Evolutionary conservation across 2,888 invertebrate species (phyloP).

Genomic region (Shargacucullia verbasci): DNA sequence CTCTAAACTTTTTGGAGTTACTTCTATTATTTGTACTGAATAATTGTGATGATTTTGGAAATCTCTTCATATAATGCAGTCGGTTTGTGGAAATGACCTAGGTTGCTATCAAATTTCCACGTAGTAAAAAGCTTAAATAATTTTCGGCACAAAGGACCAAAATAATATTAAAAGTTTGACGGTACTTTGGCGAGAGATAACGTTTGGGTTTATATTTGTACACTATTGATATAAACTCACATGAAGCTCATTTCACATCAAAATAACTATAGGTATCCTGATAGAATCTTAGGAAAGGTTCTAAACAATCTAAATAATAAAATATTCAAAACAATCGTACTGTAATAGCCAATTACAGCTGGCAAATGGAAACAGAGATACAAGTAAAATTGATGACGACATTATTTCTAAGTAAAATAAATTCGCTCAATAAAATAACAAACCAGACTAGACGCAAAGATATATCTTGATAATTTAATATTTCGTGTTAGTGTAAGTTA

Average conservation of each 20-base stretch:
- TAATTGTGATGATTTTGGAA: conserved; percentile 1
- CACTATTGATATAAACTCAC: no score
- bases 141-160: neutral
- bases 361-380: conserved; percentile 50
- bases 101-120: neutral
- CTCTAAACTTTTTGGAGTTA: conserved; percentile 28
- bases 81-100: neutral
- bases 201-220: no score
- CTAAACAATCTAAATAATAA: conserved; percentile 30
- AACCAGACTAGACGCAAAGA: conserved; percentile 33
- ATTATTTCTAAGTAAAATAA: conserved; percentile 45
- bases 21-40: conserved; percentile 21
- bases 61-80: neutral
- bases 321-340: conserved; percentile 47
- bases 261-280: neutral
- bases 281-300: conserved; percentile 27
- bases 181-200: no score
- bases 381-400: conserved; percentile 39
- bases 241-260: neutral
- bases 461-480: conserved; percentile 45
- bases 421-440: conserved; percentile 40
- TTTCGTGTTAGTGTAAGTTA: conserved; percentile 52
- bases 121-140: neutral
- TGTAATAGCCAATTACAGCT: conserved; percentile 49
- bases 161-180: neutral